Evolutionary conservation across 2,888 invertebrate genomes (phyloP), one percentile per base, ranked within the genome.

Genomic region (Deroplatys truncata): DNA sequence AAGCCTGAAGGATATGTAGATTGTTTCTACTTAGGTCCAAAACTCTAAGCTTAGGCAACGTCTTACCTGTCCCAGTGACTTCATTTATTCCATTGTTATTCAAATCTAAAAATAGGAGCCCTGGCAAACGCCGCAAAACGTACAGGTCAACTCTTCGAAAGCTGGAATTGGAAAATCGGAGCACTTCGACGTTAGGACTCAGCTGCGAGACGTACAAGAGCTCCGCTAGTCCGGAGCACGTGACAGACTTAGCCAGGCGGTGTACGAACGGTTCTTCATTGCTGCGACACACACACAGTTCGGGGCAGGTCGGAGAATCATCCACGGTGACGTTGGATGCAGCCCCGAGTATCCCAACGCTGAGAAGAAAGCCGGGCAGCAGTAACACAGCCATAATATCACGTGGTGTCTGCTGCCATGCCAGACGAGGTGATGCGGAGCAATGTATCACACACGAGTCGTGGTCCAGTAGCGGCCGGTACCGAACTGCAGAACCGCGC

Each of bases 21-120:
- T 90, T 91, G 89, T 92, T 92, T 35, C 89, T 85, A 83, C 91
- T 91, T 25, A 91, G 89, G 88, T 91, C 91, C 28, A 91, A 83
- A 56, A 89, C 88, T n/a, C 90, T 86, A 35, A 91, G 88, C 84
- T 90, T 91, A 16, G 90, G 91, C 72, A 91, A 87, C 15, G 90
- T 89, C 88, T 91, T 91, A 20, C 91, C 91, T 56, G 90, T 89
- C n/a, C 91, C 91, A 16, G 88, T 84, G 25, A 91, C 28, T 84
- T 91, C 90, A 49, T 91, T 89, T 28, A 91, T 89, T 43, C 91
- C 91, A 72, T 87, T 89, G 28, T 84, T 88, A n/a, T 49, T 89
- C 28, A 91, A 43, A 84, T 91, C 90, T 35, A 91, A 89, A 28
- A 88, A 88, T 8, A 90, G 82, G 7, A 91, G 90, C 10, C 88